These are phyloP conservation scores for Pachymerium ferrugineum DNA, from an alignment of 2,888 invertebrate genomes.

Conservation along the genomic window DNA sequence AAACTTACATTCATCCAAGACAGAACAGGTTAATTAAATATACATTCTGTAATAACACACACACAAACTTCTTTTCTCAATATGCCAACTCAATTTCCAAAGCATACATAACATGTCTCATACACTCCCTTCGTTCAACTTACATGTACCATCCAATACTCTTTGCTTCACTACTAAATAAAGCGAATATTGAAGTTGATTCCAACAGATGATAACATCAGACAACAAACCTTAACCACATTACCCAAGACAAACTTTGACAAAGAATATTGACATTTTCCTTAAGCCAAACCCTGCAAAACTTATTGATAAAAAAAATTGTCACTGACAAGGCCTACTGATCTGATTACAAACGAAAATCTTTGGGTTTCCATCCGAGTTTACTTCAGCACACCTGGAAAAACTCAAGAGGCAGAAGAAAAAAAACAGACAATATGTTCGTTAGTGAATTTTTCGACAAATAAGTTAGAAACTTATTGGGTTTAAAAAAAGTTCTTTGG, in stretches of 20 bases:
- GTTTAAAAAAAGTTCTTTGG: not conserved
- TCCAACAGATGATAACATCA: not conserved
- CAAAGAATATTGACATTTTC: not conserved
- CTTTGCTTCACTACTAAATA: not conserved
- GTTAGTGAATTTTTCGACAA: not conserved
- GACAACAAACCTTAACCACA: not conserved
- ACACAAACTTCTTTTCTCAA: too few relatives aligned
- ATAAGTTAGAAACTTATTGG: not conserved
- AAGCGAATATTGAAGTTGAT: not conserved
- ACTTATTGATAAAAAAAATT: not conserved
- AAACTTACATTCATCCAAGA: too few relatives aligned
- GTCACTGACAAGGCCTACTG: not conserved
- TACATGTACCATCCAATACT: too few relatives aligned
- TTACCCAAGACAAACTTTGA: not conserved
- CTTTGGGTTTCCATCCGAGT: not conserved
- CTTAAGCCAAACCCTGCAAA: not conserved
- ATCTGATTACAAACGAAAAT: constrained; percentile 15
- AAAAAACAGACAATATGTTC: not conserved
- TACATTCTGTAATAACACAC: too few relatives aligned
- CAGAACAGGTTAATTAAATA: too few relatives aligned
- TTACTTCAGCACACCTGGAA: not conserved
- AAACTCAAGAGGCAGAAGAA: not conserved
- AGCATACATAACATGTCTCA: too few relatives aligned
- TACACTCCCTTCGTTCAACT: too few relatives aligned
- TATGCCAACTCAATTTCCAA: too few relatives aligned